Conservation (phyloP, 2,113 vertebrate species). For the Chaetops frenatus region DNA sequence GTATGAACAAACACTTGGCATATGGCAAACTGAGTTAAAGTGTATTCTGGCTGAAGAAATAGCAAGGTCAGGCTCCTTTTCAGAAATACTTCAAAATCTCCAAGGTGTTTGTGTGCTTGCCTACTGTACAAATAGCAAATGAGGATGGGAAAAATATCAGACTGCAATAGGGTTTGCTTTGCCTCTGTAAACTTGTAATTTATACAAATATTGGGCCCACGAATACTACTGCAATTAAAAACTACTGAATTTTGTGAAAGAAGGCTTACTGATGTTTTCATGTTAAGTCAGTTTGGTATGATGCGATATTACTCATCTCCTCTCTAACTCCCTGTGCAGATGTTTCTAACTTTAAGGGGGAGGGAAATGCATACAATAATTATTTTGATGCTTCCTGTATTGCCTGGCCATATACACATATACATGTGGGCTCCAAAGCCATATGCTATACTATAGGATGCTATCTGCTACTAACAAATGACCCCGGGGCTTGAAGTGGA, state of each 20-base stretch:
- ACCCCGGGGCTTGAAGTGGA: not conserved
- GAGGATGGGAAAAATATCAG: not conserved
- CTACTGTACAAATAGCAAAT: not conserved
- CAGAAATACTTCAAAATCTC: not conserved
- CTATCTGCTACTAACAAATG: not conserved
- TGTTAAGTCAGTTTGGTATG: not conserved
- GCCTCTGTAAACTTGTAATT: not conserved
- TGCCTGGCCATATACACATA: not conserved
- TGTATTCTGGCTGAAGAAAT: not conserved
- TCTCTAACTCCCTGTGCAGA: not conserved
- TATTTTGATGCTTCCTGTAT: not conserved
- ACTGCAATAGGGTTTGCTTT: not conserved
- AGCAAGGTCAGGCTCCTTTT: not conserved
- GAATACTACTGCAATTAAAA: not conserved
- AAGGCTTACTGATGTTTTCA: not conserved
- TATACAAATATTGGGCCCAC: not conserved
- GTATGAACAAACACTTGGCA: not conserved
- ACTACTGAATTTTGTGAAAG: not conserved
- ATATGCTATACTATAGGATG: not conserved
- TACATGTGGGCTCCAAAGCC: not conserved
- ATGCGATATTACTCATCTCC: not conserved
- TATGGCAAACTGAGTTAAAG: not conserved
- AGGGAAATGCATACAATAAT: fast-evolving
- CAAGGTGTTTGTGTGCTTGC: not conserved
- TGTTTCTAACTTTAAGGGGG: not conserved